Evolutionary conservation across 2,888 invertebrate species (phyloP).

Genomic region (Netelia inedita): DNA sequence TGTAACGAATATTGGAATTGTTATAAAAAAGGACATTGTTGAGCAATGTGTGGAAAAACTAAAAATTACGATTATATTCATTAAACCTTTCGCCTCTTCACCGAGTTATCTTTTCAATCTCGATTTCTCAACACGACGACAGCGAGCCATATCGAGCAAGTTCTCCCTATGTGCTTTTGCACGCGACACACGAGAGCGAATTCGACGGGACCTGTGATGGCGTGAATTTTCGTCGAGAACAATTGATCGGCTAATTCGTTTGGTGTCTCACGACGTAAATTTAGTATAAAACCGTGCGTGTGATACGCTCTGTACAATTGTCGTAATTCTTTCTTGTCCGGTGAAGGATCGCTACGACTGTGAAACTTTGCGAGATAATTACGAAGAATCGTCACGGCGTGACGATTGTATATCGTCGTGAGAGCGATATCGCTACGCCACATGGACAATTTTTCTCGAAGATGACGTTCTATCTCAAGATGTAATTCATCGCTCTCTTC

Average conservation of each 20-base stretch:
- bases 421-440: slow-evolving; percentile 79
- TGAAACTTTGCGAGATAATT: slow-evolving; percentile 75
- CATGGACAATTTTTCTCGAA: slow-evolving; percentile 78
- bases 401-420: slow-evolving; percentile 81
- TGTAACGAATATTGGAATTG: slow-evolving; percentile 78
- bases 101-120: slow-evolving; percentile 70
- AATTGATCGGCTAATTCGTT: slow-evolving; percentile 79
- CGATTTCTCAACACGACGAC: slow-evolving; percentile 79
- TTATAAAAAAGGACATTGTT: slow-evolving; percentile 81
- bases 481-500: slow-evolving; percentile 71
- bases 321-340: slow-evolving; percentile 80
- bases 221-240: slow-evolving; percentile 80
- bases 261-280: slow-evolving; percentile 76
- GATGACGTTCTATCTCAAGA: slow-evolving; percentile 77
- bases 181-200: slow-evolving; percentile 81
- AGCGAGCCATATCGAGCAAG: slow-evolving; percentile 81
- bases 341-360: slow-evolving; percentile 70
- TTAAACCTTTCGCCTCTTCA: slow-evolving; percentile 42
- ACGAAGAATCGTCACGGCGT: slow-evolving; percentile 79
- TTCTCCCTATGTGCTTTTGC: slow-evolving; percentile 80
- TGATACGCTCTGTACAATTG: slow-evolving; percentile 82
- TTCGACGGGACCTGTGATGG: slow-evolving; percentile 81
- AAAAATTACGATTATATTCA: slow-evolving; percentile 66
- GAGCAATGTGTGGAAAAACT: slow-evolving; percentile 76
- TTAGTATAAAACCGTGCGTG: slow-evolving; percentile 81